These are phyloP conservation scores for Chionomys nivalis DNA, from an alignment of 2,113 vertebrate species.

Conservation along the genomic window DNA sequence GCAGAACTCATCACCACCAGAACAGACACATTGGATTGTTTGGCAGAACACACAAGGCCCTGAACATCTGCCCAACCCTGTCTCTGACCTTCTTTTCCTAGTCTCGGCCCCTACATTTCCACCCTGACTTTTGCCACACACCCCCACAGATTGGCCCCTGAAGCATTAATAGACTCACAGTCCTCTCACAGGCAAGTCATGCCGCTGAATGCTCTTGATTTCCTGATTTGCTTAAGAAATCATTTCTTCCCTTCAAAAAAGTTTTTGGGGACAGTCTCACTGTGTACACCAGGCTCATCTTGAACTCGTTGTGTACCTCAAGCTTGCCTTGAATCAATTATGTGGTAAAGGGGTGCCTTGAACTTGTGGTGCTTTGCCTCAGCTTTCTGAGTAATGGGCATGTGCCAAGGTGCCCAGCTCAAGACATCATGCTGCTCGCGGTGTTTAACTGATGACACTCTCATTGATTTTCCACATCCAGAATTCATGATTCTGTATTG, in stretches of 20 bases:
- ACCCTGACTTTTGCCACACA: background rate
- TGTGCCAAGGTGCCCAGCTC: background rate
- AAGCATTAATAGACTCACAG: background rate
- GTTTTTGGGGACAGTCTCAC: background rate
- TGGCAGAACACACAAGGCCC: background rate
- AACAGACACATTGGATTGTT: background rate
- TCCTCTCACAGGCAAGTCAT: background rate
- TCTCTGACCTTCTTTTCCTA: background rate
- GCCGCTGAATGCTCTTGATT: background rate
- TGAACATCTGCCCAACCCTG: too few species aligned
- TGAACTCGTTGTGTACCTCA: background rate
- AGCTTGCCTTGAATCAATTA: background rate
- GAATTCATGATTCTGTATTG: background rate
- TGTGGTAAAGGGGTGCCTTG: too few species aligned
- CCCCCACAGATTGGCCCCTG: too few species aligned
- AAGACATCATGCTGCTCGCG: background rate
- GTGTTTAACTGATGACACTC: background rate
- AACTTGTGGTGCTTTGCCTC: background rate
- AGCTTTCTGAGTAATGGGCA: background rate
- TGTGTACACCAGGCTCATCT: background rate
- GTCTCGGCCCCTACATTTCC: background rate
- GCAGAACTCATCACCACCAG: conserved; percentile 5
- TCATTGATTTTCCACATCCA: background rate
- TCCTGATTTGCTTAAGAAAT: background rate
- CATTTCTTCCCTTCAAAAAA: background rate